phyloP scores from a whole-genome alignment of 2,797 vertebrate species.

The Phylloscopus collybita region DNA sequence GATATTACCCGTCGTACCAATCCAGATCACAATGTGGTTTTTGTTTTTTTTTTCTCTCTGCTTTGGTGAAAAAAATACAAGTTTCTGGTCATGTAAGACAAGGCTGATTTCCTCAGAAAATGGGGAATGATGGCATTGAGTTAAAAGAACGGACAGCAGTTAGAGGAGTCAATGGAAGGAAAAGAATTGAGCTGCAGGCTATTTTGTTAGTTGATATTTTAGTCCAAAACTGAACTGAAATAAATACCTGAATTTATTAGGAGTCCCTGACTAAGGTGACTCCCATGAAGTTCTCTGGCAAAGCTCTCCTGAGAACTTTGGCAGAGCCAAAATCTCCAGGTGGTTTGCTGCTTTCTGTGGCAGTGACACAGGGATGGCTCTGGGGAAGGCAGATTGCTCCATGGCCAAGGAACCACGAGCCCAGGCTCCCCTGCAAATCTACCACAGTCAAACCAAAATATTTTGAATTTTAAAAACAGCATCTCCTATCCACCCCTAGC shows the following conservation, averaged over 20 bases:
- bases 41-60: neutral
- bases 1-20: neutral
- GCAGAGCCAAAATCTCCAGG: neutral
- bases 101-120: neutral
- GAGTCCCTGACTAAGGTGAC: neutral
- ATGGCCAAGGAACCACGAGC: neutral
- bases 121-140: neutral
- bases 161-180: neutral
- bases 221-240: neutral
- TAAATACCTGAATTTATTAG: neutral
- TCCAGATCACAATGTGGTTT: neutral
- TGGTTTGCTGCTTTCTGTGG: neutral
- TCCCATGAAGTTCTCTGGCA: neutral
- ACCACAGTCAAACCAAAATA: neutral
- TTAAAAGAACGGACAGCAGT: neutral
- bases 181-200: neutral
- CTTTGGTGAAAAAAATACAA: neutral
- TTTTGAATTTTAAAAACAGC: neutral
- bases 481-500: neutral
- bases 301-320: neutral
- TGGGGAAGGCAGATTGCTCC: neutral
- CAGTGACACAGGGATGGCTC: neutral
- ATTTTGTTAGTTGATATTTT: neutral
- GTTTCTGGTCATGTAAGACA: neutral
- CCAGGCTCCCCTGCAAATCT: neutral